Evolutionary conservation across 2,888 invertebrate genomes (phyloP).

Genomic region (Epinotia demarniana): DNA sequence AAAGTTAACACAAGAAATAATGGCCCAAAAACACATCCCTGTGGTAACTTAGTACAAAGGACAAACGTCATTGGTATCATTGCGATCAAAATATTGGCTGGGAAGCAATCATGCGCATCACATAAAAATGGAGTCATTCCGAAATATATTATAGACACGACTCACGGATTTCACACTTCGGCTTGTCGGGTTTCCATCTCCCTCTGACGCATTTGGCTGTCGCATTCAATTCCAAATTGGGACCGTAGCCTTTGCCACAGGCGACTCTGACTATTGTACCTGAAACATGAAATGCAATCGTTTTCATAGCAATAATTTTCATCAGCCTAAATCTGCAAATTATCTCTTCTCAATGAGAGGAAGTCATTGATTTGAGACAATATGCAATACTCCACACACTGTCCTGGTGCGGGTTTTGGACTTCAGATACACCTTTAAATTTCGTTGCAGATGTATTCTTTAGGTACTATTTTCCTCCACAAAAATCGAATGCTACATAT

Average conservation of each 20-base stretch:
- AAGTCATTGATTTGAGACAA: too few species aligned
- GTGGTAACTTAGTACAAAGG: constrained; percentile 7
- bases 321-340: too few species aligned
- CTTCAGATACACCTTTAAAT: too few species aligned
- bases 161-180: constrained; percentile 92
- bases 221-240: constrained; percentile 89
- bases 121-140: constrained; percentile 46
- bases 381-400: too few species aligned
- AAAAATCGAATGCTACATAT: too few species aligned
- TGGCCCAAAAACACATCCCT: constrained; percentile 1
- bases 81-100: constrained; percentile 24
- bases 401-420: too few species aligned
- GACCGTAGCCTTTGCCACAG: constrained; percentile 90
- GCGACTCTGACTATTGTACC: constrained; percentile 90
- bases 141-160: constrained; percentile 48
- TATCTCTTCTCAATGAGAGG: too few species aligned
- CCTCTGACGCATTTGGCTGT: constrained; percentile 93
- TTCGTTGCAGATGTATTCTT: too few species aligned
- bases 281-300: constrained; percentile 49
- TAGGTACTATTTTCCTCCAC: too few species aligned
- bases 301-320: too few species aligned
- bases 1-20: not conserved
- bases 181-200: constrained; percentile 93
- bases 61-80: not conserved
- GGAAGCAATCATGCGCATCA: constrained; percentile 44